These are phyloP conservation scores for Chrysomela aeneicollis DNA, from an alignment of 2,888 invertebrate species.

Conservation along the genomic window DNA sequence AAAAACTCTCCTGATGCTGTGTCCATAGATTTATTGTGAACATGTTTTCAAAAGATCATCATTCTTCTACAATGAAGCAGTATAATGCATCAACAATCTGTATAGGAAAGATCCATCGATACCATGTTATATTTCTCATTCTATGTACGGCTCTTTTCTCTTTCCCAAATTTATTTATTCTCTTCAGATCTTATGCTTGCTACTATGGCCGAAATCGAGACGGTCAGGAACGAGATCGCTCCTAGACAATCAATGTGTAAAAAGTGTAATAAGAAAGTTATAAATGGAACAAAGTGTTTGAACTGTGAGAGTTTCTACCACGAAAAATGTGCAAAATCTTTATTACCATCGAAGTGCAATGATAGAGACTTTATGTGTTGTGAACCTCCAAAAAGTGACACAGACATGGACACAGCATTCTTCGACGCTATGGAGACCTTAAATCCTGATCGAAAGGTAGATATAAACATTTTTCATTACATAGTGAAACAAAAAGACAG, in stretches of 20 bases:
- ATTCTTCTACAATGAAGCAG: too few relatives aligned
- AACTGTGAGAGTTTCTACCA: slow-evolving; percentile 16
- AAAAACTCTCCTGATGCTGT: too few relatives aligned
- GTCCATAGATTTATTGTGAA: too few relatives aligned
- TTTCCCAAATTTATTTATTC: too few relatives aligned
- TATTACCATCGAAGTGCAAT: slow-evolving; percentile 4
- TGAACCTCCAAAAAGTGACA: slow-evolving; percentile 11
- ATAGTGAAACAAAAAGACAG: too few relatives aligned
- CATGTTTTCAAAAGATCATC: too few relatives aligned
- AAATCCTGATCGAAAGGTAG: slow-evolving; percentile 25
- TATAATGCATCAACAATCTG: too few relatives aligned
- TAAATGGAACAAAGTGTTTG: slow-evolving; percentile 12
- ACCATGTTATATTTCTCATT: too few relatives aligned
- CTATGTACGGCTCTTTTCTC: too few relatives aligned
- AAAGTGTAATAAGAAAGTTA: slow-evolving; percentile 17
- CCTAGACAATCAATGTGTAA: slow-evolving; percentile 11
- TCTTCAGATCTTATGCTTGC: too few relatives aligned
- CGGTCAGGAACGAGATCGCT: slow-evolving; percentile 7
- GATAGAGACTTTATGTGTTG: not conserved
- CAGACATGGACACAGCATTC: slow-evolving; percentile 15
- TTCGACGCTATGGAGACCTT: slow-evolving; percentile 8
- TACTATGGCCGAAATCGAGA: slow-evolving; percentile 7
- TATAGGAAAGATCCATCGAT: too few relatives aligned
- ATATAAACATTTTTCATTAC: too few relatives aligned
- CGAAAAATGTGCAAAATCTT: slow-evolving; percentile 13